Evolutionary conservation across 1,140 invertebrate genomes (phyloP), one percentile per base, ranked within the genome.

Genomic region (Aphis gossypii): DNA sequence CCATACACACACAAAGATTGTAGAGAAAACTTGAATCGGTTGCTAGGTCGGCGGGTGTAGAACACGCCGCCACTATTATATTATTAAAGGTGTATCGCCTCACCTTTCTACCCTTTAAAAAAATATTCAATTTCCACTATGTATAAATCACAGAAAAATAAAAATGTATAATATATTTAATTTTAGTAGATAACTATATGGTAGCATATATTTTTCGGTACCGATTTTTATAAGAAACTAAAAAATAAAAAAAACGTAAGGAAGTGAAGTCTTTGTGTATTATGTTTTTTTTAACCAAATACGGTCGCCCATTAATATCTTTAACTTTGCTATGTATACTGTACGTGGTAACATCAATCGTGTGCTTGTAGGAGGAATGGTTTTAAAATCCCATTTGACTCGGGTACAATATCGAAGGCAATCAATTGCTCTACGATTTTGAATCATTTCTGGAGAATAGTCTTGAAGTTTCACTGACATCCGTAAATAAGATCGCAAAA

Each of bases 361-460:
- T 21, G 56, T 7, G 54, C 38, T 20, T 30, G 25, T 38, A 38
- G n/a, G 41, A 44, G 25, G 90, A 44, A 20, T 41, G n/a, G 87
- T 89, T 76, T 91, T 91, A 46, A 91, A 91, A 91, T 68, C 90
- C 38, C 30, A 68, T 91, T 68, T 41, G 25, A 91, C 56, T 41
- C 44, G n/a, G 4, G 48, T 9, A 54, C 87, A 89, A 54, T 54
- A 38, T 89, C 48, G 87, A 8, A 54, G 90, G 41, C 90, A 21
- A 91, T 91, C 90, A 91, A 91, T 91, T 91, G 90, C 60, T n/a
- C 56, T 44, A 46, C 90, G 90, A 18, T 91, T 76, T 44, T 41
- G 90, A 91, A 91, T 91, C 56, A 91, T 91, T 91, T 91, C 90
- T 91, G 54, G 90, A 1, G 44, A 68, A 91, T 21, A 44, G 90